Evolutionary conservation across 2,113 vertebrate genomes (phyloP), one percentile per base, ranked within the genome.

Genomic region (Brachypteracias leptosomus): DNA sequence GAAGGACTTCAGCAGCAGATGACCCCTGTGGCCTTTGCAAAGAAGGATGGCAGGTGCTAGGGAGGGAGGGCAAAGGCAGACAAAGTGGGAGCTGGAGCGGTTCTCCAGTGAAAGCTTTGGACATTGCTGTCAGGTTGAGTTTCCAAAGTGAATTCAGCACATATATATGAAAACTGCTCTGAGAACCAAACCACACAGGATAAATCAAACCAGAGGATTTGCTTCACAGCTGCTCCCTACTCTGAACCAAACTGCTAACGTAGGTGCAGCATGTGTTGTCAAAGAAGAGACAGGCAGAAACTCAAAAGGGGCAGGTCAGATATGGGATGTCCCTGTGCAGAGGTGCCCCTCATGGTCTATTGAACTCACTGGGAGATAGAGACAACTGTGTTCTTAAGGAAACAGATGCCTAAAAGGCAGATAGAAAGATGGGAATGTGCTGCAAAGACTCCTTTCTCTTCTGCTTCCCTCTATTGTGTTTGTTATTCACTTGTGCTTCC

Each of bases 201-300:
- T 13, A 10, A 68, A 52, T 46, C 33, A 58, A 88, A 33, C 1
- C 25, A 58, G 42, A 63, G 25, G 16, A 40, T 52, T 79, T 35
- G 6, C 36, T 65, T 54, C 36, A 38, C 24, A 65, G 20, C 9
- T 38, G 17, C 21, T 22, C 2, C 0, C 13, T 52, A 25, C 42
- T 63, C 29, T 62, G 33, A 74, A 49, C 8, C 42, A 63, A 77
- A 40, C 2, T 18, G 25, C 14, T 26, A 13, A 3, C 2, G 3
- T 5, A 46, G 59, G 31, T 33, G 17, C 20, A 31, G 24, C 10
- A 10, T 2, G 3, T 2, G 1, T 9, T 49, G 14, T 57, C 2
- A 2, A 66, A 29, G 40, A 61, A 66, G 33, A 61, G 17, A 47
- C 28, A 44, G 3, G 4, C 22, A 61, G 40, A 38, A 62, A 19